phyloP scores from a whole-genome alignment of 2,797 vertebrate genomes.

The Sebastes steindachneri region DNA sequence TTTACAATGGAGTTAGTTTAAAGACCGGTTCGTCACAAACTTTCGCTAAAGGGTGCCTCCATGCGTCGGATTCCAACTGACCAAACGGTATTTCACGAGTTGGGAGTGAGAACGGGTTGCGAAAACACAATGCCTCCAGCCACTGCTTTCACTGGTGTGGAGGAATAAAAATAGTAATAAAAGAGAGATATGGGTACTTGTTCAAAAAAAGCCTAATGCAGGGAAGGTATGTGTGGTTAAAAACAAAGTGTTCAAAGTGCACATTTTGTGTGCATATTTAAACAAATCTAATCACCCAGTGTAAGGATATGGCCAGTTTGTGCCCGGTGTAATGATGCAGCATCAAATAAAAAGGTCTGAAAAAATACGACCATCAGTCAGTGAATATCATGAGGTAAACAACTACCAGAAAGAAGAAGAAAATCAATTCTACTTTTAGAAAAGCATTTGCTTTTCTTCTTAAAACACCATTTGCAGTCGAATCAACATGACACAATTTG shows the following conservation, averaged over 20 bases:
- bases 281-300: constrained; percentile 24
- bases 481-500: not conserved
- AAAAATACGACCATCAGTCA: constrained; percentile 40
- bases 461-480: not conserved
- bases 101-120: too few species aligned
- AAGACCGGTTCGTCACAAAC: too few species aligned
- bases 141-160: too few species aligned
- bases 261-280: constrained; percentile 25
- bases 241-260: constrained; percentile 13
- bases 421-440: constrained; percentile 17
- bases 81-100: too few species aligned
- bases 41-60: too few species aligned
- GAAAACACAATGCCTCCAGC: too few species aligned
- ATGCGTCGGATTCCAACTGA: too few species aligned
- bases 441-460: not conserved
- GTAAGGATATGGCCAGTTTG: not conserved
- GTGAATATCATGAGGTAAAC: constrained; percentile 30
- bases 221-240: not conserved
- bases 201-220: constrained; percentile 7
- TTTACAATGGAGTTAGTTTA: too few species aligned
- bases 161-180: not conserved
- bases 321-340: constrained; percentile 44
- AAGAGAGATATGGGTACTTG: not conserved
- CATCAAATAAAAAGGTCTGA: constrained; percentile 30
- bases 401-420: constrained; percentile 8